Evolutionary conservation across 2,797 vertebrate species (phyloP).

Genomic region (Eremophila alpestris): DNA sequence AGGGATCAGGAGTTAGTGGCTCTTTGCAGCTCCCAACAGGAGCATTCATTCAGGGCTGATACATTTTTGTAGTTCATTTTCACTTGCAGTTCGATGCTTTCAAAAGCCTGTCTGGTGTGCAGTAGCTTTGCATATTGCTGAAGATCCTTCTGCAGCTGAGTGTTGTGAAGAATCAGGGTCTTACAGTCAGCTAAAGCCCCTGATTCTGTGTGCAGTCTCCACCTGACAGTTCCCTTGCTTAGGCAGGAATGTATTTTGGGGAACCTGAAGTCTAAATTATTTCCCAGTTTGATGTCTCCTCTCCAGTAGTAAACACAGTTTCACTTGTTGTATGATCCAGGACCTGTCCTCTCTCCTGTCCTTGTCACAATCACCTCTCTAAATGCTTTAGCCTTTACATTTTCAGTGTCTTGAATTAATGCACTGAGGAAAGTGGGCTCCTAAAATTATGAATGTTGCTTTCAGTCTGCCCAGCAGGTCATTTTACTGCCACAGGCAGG

Average conservation of each 20-base stretch:
- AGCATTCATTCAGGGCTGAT: not conserved
- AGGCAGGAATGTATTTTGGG: not conserved
- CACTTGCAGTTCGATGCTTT: not conserved
- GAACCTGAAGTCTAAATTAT: not conserved
- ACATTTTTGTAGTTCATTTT: not conserved
- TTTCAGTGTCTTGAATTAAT: conserved; percentile 55
- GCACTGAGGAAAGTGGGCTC: conserved; percentile 12
- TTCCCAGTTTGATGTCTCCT: not conserved
- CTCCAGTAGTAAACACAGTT: not conserved
- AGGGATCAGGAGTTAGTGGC: not conserved
- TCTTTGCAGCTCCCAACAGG: not conserved
- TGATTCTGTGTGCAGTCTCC: not conserved
- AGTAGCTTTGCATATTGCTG: not conserved
- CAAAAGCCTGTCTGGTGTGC: not conserved
- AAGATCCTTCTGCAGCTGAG: not conserved
- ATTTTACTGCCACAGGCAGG: not conserved
- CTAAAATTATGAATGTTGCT: not conserved
- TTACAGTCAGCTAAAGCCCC: not conserved
- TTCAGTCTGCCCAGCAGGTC: conserved; percentile 23
- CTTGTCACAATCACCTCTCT: conserved; percentile 47
- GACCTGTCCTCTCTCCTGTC: not conserved
- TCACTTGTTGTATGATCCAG: not conserved
- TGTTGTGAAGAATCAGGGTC: not conserved
- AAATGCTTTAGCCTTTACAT: conserved; percentile 39
- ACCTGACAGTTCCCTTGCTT: not conserved